Evolutionary conservation across 2,888 invertebrate genomes (phyloP), one percentile per base, ranked within the genome.

Genomic region (Sympetrum striolatum): DNA sequence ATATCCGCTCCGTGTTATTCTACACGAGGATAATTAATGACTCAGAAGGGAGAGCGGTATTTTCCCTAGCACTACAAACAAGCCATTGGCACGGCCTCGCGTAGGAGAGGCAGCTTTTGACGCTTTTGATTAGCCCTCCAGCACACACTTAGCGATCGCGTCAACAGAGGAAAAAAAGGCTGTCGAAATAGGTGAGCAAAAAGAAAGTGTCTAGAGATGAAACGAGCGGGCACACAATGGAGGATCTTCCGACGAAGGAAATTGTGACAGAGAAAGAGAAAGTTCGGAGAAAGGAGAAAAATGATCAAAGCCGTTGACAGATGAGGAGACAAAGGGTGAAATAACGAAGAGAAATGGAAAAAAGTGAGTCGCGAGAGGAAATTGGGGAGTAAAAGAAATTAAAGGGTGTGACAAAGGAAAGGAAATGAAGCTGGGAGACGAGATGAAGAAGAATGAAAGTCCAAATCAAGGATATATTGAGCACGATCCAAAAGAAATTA

Each of bases 291-390:
- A 79, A 90, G 81, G 81, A 53, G 53, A 53, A 53, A 18, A 53
- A 53, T 53, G 53, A 53, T 53, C 53, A 53, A 53, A 53, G 53
- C 18, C 1, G 53, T 15, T 53, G 53, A 53, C 53, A 53, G 53
- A 79, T 35, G 90, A 64, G 79, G 31, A 64, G 79, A 35, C 37
- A 64, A 79, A 79, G 90, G 79, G 80, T 79, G 64, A 37, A 64
- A 37, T 79, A 79, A 90, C 79, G 64, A 79, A 90, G 80, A 90
- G 37, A 48, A 53, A 90, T 81, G 90, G 80, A 90, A 80, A 90
- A 80, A 79, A 37, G 90, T 18, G 44, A 80, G 39, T 35, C 37
- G 90, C 6, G 90, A 90, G 79, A 82, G 73, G n/a, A 73, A 73
- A 73, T 73, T 73, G 73, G 8, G 12, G 31, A 4, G 22, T 22